Percentiles rank a stretch among this genome's conserved stretches.
Conservation (phyloP, 2,113 vertebrate species). For the Madoqua kirkii region DNA sequence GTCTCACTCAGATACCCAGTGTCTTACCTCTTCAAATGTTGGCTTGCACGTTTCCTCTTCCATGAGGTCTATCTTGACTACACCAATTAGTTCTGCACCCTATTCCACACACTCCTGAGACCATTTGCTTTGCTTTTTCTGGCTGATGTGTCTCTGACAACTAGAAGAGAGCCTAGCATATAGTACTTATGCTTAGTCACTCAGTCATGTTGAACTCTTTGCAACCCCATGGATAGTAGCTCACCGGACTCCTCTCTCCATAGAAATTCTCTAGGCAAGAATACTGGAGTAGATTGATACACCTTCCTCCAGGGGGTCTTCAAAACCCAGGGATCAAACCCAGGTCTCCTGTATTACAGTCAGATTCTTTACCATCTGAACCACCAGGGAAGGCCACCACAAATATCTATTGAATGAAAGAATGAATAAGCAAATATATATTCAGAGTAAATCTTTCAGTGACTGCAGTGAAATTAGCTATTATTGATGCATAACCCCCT, state of each 20-base stretch:
- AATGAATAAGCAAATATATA: not conserved
- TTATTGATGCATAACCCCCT: not conserved
- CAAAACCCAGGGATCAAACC: not conserved
- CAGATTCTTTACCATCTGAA: not conserved
- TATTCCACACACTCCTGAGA: not conserved
- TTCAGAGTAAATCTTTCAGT: not conserved
- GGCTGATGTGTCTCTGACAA: not conserved
- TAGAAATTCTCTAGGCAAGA: not conserved
- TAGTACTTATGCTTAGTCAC: not conserved
- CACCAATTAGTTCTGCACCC: not conserved
- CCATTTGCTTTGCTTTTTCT: not conserved
- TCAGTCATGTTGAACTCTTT: not conserved
- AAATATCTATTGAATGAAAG: not conserved
- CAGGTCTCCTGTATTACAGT: not conserved
- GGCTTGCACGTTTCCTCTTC: not conserved
- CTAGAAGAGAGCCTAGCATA: not conserved
- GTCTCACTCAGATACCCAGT: not conserved
- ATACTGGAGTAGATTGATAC: not conserved
- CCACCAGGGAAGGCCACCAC: not conserved
- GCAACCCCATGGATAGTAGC: not conserved
- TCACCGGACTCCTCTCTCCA: not conserved
- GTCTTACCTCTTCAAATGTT: not conserved
- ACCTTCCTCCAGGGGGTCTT: not conserved
- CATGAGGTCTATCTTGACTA: not conserved
- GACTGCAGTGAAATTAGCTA: not conserved